phyloP scores from a whole-genome alignment of 2,113 vertebrate genomes.

The Oncorhynchus masou region DNA sequence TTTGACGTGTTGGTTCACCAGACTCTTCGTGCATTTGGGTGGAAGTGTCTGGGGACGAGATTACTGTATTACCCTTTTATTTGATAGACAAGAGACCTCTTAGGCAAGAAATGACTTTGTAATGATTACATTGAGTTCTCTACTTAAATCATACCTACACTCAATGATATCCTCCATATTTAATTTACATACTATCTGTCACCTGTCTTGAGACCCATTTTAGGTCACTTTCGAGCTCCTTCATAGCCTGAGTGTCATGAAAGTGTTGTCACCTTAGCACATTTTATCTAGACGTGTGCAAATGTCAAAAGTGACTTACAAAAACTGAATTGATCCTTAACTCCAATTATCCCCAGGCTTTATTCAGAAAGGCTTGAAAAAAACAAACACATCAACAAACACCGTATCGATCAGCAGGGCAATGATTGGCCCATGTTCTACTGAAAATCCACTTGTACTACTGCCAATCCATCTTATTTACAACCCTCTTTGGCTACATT shows the following conservation, averaged over 20 bases:
- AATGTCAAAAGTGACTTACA: neutral
- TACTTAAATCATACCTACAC: neutral
- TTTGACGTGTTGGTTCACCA: too few relatives aligned
- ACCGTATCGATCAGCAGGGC: neutral
- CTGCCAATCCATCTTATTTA: neutral
- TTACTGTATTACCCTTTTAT: neutral
- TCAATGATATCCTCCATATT: neutral
- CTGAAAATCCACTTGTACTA: neutral
- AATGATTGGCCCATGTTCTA: neutral
- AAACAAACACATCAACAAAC: neutral
- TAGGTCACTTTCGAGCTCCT: neutral
- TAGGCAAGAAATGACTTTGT: neutral
- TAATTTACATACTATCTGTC: neutral
- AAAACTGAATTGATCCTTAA: neutral
- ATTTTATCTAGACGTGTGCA: neutral
- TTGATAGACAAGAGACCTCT: neutral
- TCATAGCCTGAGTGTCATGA: neutral
- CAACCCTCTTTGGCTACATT: neutral
- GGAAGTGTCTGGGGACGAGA: neutral
- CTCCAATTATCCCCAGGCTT: neutral
- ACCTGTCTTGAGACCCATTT: neutral
- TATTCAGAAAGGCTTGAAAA: neutral
- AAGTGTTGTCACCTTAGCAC: slow-evolving; percentile 1
- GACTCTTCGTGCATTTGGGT: too few relatives aligned
- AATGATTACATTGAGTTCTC: neutral